Percentiles rank a stretch among this genome's conserved stretches.
Conservation (phyloP, 2,113 vertebrate species). For the Cathartes aura region DNA sequence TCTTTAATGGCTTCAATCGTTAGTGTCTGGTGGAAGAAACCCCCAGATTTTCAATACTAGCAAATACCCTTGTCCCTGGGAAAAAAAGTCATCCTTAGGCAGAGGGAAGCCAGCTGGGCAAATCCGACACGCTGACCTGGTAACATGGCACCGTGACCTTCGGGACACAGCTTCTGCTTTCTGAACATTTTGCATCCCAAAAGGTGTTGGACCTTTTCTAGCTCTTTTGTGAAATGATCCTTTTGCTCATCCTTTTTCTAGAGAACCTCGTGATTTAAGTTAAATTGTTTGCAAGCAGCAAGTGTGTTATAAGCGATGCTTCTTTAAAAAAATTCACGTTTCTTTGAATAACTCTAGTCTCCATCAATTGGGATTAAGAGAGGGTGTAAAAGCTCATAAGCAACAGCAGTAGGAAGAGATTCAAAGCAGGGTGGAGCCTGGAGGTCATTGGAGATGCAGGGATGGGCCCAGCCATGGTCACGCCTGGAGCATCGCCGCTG, state of each 20-base stretch:
- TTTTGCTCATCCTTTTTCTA: background rate
- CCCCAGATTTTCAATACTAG: background rate
- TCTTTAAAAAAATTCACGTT: accelerated
- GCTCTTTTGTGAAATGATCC: background rate
- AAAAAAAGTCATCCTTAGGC: background rate
- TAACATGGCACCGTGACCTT: too few species aligned
- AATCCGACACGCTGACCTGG: accelerated
- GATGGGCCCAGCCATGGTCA: background rate
- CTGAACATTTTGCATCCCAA: background rate
- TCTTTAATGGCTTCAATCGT: background rate
- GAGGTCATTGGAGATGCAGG: background rate
- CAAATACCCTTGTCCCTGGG: background rate
- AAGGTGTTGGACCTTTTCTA: background rate
- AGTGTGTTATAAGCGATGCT: background rate
- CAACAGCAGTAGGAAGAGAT: background rate
- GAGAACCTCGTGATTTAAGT: background rate
- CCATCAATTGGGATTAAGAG: background rate
- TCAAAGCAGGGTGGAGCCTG: background rate
- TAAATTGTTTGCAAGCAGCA: background rate
- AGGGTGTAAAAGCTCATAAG: background rate
- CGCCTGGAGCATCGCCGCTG: background rate
- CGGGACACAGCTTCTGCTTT: background rate
- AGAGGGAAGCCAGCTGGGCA: background rate
- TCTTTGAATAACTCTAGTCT: background rate
- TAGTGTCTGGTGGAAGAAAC: background rate